Percentiles rank a stretch among this genome's conserved stretches.
These are phyloP conservation scores for Mamestra brassicae DNA, from an alignment of 2,888 invertebrate genomes.

Conservation along the genomic window DNA sequence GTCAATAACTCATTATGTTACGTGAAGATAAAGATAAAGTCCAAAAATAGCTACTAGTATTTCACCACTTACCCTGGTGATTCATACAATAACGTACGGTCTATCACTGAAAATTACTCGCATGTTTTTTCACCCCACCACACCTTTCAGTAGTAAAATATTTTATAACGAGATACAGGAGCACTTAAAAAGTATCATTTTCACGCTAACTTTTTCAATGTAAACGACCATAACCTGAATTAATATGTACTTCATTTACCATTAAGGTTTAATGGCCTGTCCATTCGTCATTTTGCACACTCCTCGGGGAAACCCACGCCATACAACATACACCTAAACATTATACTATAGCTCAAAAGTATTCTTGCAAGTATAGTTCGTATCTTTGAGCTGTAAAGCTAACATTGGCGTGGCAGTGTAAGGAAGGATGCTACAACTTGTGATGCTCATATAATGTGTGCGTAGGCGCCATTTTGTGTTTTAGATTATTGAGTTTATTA, in stretches of 20 bases:
- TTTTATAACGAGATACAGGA: slow-evolving; percentile 17
- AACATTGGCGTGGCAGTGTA: slow-evolving; percentile 1
- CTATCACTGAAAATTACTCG: slow-evolving; percentile 17
- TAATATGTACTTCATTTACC: slow-evolving; percentile 59
- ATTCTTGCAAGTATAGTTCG: background rate
- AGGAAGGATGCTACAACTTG: slow-evolving; percentile 51
- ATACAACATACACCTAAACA: slow-evolving; percentile 16
- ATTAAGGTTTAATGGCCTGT: slow-evolving; percentile 46
- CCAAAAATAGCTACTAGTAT: background rate
- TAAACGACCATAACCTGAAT: slow-evolving; percentile 62
- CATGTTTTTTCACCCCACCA: slow-evolving; percentile 7
- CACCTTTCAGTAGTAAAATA: slow-evolving; percentile 30
- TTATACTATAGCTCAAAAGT: background rate
- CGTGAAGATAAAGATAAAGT: background rate
- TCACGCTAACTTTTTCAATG: slow-evolving; percentile 45
- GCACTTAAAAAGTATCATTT: slow-evolving; percentile 26
- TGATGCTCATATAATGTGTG: slow-evolving; percentile 39
- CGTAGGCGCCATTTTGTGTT: slow-evolving; percentile 66
- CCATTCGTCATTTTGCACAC: slow-evolving; percentile 50
- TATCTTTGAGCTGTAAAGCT: background rate
- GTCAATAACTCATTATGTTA: too few species aligned
- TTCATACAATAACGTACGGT: background rate
- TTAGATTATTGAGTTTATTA: slow-evolving; percentile 66
- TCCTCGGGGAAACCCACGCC: slow-evolving; percentile 48
- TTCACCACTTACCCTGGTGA: slow-evolving; percentile 11